phyloP scores from a whole-genome alignment of 1,140 invertebrate genomes.

The Eubasilissa regina region DNA sequence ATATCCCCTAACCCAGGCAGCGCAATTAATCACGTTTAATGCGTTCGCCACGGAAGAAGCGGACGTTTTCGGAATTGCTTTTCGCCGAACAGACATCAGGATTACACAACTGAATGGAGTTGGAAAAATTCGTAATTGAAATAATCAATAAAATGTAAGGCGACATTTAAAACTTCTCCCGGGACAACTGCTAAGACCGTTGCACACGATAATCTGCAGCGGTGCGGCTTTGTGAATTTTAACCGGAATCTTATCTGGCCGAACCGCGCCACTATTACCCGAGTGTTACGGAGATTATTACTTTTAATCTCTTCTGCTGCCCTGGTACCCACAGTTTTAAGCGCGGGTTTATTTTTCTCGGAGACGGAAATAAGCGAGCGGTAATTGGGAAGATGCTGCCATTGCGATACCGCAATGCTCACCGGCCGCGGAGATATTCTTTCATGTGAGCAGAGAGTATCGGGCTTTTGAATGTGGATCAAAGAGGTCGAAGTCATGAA shows the following conservation, averaged over 20 bases:
- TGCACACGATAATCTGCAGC: constrained; percentile 59
- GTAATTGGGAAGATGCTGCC: constrained; percentile 45
- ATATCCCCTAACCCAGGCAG: constrained; percentile 9
- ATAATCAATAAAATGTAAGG: constrained; percentile 54
- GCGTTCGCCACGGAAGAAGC: constrained; percentile 42
- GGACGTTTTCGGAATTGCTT: constrained; percentile 47
- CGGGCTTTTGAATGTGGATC: neutral
- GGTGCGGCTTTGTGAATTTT: constrained; percentile 60
- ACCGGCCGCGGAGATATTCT: neutral
- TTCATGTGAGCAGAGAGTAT: constrained; percentile 31
- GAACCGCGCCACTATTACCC: constrained; percentile 52
- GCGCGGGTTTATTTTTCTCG: constrained; percentile 55
- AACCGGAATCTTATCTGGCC: constrained; percentile 57
- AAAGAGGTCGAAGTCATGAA: neutral
- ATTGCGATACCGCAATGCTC: constrained; percentile 21
- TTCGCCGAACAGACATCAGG: constrained; percentile 35
- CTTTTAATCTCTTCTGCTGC: constrained; percentile 59
- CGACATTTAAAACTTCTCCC: constrained; percentile 51
- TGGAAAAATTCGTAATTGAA: constrained; percentile 53
- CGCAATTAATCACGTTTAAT: constrained; percentile 48
- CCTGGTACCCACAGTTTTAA: constrained; percentile 56
- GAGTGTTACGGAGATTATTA: constrained; percentile 60
- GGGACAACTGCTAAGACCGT: constrained; percentile 32
- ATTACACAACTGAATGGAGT: constrained; percentile 41
- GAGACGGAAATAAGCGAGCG: constrained; percentile 53